phyloP scores from a whole-genome alignment of 2,888 invertebrate genomes.

The Anticlea derivata region DNA sequence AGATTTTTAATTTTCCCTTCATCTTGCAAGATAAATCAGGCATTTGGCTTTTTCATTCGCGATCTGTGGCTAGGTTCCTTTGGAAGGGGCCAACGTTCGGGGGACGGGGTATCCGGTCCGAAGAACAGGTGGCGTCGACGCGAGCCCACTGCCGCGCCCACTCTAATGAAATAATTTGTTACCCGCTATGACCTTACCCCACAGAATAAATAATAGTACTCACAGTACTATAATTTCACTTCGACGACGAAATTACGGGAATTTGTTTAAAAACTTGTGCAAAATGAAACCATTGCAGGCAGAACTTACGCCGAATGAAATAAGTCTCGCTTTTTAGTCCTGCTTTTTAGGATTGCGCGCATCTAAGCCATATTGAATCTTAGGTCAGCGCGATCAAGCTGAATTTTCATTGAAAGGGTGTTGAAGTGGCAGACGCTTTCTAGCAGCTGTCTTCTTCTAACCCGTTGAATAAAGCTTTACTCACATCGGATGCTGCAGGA shows the following conservation, averaged over 20 bases:
- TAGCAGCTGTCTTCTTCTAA: constrained; percentile 44
- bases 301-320: too few species aligned
- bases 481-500: constrained; percentile 27
- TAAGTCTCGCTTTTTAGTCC: too few species aligned
- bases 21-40: constrained; percentile 12
- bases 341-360: too few species aligned
- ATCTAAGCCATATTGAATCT: not conserved
- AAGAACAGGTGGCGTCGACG: constrained; percentile 72
- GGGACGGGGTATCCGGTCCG: constrained; percentile 73
- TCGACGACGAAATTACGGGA: not conserved
- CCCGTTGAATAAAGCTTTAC: constrained; percentile 21
- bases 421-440: constrained; percentile 3
- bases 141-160: constrained; percentile 61
- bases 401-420: not conserved
- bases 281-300: too few species aligned
- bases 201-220: constrained; percentile 6
- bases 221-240: not conserved
- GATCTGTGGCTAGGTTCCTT: constrained; percentile 46
- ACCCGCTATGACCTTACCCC: constrained; percentile 63
- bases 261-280: too few species aligned
- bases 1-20: not conserved
- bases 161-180: constrained; percentile 78
- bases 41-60: constrained; percentile 31
- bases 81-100: constrained; percentile 42
- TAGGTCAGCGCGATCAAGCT: not conserved